Base-by-base conservation (phyloP, 92 coral and sea anemone genomes). In the Desmophyllum pertusum region DNA sequence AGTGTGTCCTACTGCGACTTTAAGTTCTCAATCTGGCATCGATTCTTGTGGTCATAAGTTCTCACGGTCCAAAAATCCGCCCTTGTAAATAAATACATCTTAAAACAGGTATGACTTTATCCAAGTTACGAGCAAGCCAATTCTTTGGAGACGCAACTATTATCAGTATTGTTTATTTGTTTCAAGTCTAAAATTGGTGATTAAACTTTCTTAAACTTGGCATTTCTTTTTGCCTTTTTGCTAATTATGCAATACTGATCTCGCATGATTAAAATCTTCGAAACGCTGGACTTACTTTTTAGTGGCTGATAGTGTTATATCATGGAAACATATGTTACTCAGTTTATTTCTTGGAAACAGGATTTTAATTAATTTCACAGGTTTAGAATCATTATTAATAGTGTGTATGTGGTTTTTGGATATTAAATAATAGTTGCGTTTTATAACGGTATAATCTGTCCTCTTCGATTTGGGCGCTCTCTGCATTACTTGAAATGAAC, bases 131-230 rank as follows among this genome's bases (percentile, higher is more conserved):
- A 67, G 73, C 25, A 37, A 67, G 57, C 37, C 59, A 74, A 25
- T 29, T 48, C 27, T 74, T 48, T 48, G 39, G 63, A 30, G 13
- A 74, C 55, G 2, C 10, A 30, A 63, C 10, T 33, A 2, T 8
- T 30, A n/a, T 52, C n/a, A n/a, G 61, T 25, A 30, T 42, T 79
- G 74, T 80, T 50, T 81, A 50, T 48, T 69, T 70, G 48, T 6
- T 33, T 55, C 8, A 8, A 35, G 42, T 67, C n/a, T n/a, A n/a
- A 31, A 39, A 36, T 36, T 40, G 71, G 41, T 67, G 59, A 31
- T 46, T 38, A 57, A 82, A 82, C 70, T 38, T 57, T 82, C n/a
- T 55, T 72, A 10, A 41, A 40, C 57, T 73, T 39, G 29, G 3
- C 13, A 23, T n/a, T 51, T 25, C 63, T 1, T 53, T 77, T n/a